Conservation (phyloP, 2,888 invertebrate genomes). For the Oxyscelio sp. region DNA sequence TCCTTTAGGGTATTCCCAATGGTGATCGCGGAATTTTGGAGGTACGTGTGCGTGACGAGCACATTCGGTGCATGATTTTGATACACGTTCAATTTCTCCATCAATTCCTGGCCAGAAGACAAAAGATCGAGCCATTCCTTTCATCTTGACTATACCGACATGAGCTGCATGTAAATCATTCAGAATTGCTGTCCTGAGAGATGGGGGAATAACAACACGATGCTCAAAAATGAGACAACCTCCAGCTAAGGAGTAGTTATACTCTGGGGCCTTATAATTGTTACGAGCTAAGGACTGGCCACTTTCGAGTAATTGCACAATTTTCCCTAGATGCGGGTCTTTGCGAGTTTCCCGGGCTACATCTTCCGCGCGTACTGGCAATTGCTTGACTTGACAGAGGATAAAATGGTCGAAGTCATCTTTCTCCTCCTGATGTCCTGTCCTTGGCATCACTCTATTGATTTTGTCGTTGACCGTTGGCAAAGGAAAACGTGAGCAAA, state of each 20-base stretch:
- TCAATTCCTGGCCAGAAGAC: slow-evolving; percentile 53
- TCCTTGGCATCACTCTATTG: too few species aligned
- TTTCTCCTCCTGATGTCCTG: too few species aligned
- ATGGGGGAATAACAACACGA: slow-evolving; percentile 7
- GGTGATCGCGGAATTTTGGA: slow-evolving; percentile 28
- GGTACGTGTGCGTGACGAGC: slow-evolving; percentile 38
- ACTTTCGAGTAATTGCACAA: slow-evolving; percentile 11
- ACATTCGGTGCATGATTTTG: slow-evolving; percentile 52
- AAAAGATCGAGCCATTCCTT: slow-evolving; percentile 8
- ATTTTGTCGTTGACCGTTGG: background rate
- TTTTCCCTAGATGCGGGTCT: background rate
- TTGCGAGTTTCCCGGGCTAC: slow-evolving; percentile 27
- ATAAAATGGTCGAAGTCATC: slow-evolving; percentile 19
- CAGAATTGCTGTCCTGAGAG: background rate
- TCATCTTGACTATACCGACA: slow-evolving; percentile 53
- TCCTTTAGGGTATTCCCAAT: too few species aligned
- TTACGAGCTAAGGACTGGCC: background rate
- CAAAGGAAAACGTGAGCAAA: slow-evolving; percentile 18
- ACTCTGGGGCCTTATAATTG: slow-evolving; percentile 2
- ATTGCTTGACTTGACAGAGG: slow-evolving; percentile 7
- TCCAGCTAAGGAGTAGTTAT: background rate
- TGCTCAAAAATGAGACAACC: slow-evolving; percentile 8
- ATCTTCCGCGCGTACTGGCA: background rate
- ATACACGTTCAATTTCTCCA: slow-evolving; percentile 31
- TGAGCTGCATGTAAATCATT: slow-evolving; percentile 28